Conservation (phyloP, 2,888 invertebrate species). For the Melipona bicolor region DNA sequence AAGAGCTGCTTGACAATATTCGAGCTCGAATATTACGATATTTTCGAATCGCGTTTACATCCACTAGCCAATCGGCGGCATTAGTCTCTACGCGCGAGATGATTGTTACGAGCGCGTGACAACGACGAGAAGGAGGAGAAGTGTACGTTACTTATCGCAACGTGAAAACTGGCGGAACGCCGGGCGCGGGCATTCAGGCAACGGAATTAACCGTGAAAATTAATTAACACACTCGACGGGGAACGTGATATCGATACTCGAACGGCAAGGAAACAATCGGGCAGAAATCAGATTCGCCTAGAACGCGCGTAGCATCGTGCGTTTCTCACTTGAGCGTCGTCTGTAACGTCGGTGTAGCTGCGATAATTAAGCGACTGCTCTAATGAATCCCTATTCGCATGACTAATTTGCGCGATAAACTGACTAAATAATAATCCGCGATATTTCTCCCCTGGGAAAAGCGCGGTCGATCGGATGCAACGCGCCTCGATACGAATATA, state of each 20-base stretch:
- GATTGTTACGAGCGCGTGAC: not conserved
- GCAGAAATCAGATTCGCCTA: slow-evolving; percentile 52
- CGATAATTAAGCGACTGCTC: slow-evolving; percentile 74
- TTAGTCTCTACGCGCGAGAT: not conserved
- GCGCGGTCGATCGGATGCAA: slow-evolving; percentile 66
- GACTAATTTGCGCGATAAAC: slow-evolving; percentile 75
- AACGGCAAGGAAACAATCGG: slow-evolving; percentile 53
- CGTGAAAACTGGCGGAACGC: slow-evolving; percentile 24
- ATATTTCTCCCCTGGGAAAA: slow-evolving; percentile 72
- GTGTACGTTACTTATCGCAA: slow-evolving; percentile 1
- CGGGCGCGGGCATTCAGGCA: slow-evolving; percentile 8
- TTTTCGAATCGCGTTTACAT: not conserved
- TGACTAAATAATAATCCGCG: slow-evolving; percentile 75
- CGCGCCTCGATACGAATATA: not conserved
- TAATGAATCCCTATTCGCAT: slow-evolving; percentile 76
- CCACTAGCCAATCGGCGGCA: no score
- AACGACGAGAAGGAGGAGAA: not conserved
- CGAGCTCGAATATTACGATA: no score
- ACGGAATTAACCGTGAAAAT: slow-evolving; percentile 46
- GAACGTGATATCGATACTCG: slow-evolving; percentile 31
- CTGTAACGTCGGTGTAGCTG: slow-evolving; percentile 62
- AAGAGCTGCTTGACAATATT: no score
- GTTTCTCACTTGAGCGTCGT: slow-evolving; percentile 59
- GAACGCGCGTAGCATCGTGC: slow-evolving; percentile 30
- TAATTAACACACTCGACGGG: slow-evolving; percentile 37